These are phyloP conservation scores for Brachionus manjavacas DNA, from an alignment of 1,140 invertebrate genomes.

Conservation along the genomic window DNA sequence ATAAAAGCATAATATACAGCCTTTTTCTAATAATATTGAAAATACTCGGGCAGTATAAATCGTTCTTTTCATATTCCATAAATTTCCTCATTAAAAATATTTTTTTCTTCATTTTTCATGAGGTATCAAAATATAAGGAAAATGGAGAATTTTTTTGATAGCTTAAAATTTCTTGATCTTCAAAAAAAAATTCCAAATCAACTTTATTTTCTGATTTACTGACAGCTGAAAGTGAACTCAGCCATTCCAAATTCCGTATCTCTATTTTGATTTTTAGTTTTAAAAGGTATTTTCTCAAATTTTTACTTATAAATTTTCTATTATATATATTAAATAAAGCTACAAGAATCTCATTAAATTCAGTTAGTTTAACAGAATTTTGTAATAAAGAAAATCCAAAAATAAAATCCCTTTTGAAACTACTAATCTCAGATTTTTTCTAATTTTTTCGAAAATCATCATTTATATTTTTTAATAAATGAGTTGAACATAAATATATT, in stretches of 20 bases:
- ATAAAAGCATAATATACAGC: background rate
- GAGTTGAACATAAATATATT: conserved; percentile 5
- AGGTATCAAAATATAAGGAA: background rate
- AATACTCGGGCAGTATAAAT: background rate
- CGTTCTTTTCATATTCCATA: background rate
- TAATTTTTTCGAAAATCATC: background rate
- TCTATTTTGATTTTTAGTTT: background rate
- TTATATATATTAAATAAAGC: background rate
- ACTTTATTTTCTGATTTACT: background rate
- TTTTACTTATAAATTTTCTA: background rate
- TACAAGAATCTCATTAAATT: background rate
- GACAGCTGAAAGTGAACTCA: background rate
- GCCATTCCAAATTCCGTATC: background rate
- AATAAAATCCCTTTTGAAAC: background rate
- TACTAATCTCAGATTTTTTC: background rate
- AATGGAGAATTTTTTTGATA: conserved; percentile 8
- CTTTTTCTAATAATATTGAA: conserved; percentile 2
- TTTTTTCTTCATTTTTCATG: background rate
- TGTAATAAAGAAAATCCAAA: conserved; percentile 6
- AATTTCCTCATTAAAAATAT: background rate
- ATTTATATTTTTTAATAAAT: conserved; percentile 9
- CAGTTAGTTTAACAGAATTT: background rate
- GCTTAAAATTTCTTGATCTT: background rate
- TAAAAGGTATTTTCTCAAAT: background rate
- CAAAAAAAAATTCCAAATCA: background rate